Base-by-base conservation (phyloP, 1,140 invertebrate genomes). In the Drosophila saltans region DNA sequence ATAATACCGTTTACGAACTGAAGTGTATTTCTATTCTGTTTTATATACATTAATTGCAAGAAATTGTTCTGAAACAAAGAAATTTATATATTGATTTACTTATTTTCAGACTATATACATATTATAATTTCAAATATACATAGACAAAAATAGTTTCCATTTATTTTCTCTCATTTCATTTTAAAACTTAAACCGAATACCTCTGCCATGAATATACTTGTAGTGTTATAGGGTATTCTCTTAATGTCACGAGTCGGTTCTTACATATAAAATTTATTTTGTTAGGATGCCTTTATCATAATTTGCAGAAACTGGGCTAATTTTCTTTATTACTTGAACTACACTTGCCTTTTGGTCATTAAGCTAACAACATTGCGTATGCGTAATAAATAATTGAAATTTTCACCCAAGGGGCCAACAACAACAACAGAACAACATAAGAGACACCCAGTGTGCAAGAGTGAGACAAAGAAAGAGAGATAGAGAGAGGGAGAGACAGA, bases 341-440 rank as follows among this genome's bases (percentile, higher is more conserved):
- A 52, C 45, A 52, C 45, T 52, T 52, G 45, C 45, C 45, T 52
- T 24, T 52, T 52, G 45, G 82, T 72, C 78, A 88, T 88, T 88
- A 88, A 77, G 82, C 73, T 77, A 77, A 73, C 79, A 82, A 76
- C 84, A 73, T 72, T 77, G 80, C 76, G 83, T 86, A 80, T 88
- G 83, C 76, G 72, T 72, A 89, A 88, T 88, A 84, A 84, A 88
- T 89, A 88, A 89, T 84, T 88, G 84, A 89, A 89, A 88, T 83
- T 74, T 76, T 74, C 83, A 79, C 68, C 71, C 75, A 33, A 21
- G 48, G 69, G 36, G 69, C 28, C 62, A 73, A 79, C 62, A 62
- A 33, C 24, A 36, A 36, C 52, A 33, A 60, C 33, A 55, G 62
- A 26, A 56, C 33, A 36, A 7, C 33, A 36, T 36, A 28, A 60